phyloP scores from a whole-genome alignment of 1,140 invertebrate species.

The Drosophila trapezifrons region DNA sequence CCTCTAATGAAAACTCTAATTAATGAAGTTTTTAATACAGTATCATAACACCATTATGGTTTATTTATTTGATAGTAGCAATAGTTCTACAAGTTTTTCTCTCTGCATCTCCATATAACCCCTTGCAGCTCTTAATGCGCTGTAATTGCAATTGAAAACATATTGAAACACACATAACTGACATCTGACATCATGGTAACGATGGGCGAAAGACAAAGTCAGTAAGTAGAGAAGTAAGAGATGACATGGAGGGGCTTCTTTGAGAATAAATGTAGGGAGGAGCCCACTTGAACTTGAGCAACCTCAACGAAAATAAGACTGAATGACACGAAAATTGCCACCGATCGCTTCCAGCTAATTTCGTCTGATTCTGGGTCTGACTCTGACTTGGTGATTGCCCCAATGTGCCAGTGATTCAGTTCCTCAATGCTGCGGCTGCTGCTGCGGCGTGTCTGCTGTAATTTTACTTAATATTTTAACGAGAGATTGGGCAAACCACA shows the following conservation, averaged over 20 bases:
- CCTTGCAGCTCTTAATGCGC: constrained; percentile 29
- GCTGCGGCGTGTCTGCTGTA: constrained; percentile 44
- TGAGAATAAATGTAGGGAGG: neutral
- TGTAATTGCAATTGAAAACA: constrained; percentile 67
- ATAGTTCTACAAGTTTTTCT: neutral
- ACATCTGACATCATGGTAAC: constrained; percentile 60
- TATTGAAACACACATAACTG: constrained; percentile 56
- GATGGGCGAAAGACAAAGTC: constrained; percentile 8
- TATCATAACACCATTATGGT: too few relatives aligned
- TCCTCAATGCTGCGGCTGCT: constrained; percentile 16
- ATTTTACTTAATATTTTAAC: constrained; percentile 37
- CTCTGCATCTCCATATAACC: neutral
- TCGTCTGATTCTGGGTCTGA: constrained; percentile 6
- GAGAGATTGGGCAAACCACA: constrained; percentile 19
- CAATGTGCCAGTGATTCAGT: constrained; percentile 32
- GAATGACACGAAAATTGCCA: constrained; percentile 15
- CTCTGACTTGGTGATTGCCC: constrained; percentile 38
- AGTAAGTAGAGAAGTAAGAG: neutral
- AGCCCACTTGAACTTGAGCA: constrained; percentile 51
- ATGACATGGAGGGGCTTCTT: too few relatives aligned
- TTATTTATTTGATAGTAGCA: too few relatives aligned
- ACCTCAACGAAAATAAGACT: constrained; percentile 28
- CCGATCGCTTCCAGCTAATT: constrained; percentile 35
- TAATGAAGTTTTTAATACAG: too few relatives aligned
- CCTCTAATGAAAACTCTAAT: too few relatives aligned